A percentile compares a stretch with the other conserved stretches of the same genome.
phyloP scores from a whole-genome alignment of 2,113 vertebrate genomes.

The Ornithorhynchus anatinus region DNA sequence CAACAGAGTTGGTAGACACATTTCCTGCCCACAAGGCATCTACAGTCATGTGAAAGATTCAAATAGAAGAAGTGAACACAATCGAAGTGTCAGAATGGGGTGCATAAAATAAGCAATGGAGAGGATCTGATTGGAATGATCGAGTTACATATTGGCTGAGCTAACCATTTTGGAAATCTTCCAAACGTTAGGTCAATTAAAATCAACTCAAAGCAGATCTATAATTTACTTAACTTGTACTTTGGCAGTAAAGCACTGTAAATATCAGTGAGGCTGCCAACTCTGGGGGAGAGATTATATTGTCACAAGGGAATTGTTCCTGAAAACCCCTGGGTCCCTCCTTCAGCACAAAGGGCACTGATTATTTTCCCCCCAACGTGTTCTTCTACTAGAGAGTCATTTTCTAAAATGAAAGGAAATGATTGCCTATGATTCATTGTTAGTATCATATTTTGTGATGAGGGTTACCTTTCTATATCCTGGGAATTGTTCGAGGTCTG shows the following conservation, averaged over 20 bases:
- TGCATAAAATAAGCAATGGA: background rate
- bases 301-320: background rate
- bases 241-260: background rate
- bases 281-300: background rate
- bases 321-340: background rate
- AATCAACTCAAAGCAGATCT: background rate
- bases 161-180: constrained; percentile 7
- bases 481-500: background rate
- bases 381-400: background rate
- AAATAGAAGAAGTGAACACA: background rate
- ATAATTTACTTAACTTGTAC: background rate
- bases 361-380: background rate
- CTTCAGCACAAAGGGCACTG: background rate
- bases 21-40: too few species aligned
- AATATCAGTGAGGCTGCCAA: background rate
- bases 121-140: background rate
- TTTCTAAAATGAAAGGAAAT: background rate
- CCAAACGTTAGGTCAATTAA: constrained; percentile 1
- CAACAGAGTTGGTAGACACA: too few species aligned
- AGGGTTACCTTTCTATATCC: background rate
- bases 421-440: background rate
- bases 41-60: background rate
- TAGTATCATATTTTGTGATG: background rate
- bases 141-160: background rate
- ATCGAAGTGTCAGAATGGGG: background rate